phyloP scores from a whole-genome alignment of 2,888 invertebrate species.

The Oscheius sp. region DNA sequence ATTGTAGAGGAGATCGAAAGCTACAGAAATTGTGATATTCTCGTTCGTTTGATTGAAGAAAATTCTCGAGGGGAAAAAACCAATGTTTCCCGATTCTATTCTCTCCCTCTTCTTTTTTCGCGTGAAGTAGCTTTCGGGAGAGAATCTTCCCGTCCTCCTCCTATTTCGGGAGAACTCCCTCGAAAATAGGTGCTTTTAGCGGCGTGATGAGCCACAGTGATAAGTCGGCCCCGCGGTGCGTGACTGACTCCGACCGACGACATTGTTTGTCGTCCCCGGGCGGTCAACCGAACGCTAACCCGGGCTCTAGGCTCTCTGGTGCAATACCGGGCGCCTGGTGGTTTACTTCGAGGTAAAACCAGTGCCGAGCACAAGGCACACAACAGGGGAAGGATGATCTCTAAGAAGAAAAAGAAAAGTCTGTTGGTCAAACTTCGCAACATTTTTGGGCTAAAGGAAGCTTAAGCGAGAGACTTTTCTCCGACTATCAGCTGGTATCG shows the following conservation, averaged over 20 bases:
- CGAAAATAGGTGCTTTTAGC: constrained; percentile 20
- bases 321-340: constrained; percentile 23
- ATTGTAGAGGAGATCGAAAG: too few species aligned
- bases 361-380: constrained; percentile 1
- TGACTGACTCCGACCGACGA: constrained; percentile 21
- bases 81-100: background rate
- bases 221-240: constrained; percentile 21
- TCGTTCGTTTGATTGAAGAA: background rate
- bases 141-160: background rate
- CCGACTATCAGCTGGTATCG: too few species aligned
- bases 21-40: too few species aligned
- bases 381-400: too few species aligned
- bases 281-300: constrained; percentile 22
- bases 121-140: background rate
- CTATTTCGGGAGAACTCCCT: constrained; percentile 12
- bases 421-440: too few species aligned
- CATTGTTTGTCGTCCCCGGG: constrained; percentile 20
- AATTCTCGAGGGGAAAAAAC: background rate
- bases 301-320: too few species aligned
- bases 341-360: too few species aligned
- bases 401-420: background rate
- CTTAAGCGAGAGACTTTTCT: too few species aligned
- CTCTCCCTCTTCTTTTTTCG: background rate
- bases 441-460: too few species aligned
- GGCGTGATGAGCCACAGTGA: constrained; percentile 29